phyloP scores from a whole-genome alignment of 2,888 invertebrate genomes.

The Nasonovia ribisnigri region DNA sequence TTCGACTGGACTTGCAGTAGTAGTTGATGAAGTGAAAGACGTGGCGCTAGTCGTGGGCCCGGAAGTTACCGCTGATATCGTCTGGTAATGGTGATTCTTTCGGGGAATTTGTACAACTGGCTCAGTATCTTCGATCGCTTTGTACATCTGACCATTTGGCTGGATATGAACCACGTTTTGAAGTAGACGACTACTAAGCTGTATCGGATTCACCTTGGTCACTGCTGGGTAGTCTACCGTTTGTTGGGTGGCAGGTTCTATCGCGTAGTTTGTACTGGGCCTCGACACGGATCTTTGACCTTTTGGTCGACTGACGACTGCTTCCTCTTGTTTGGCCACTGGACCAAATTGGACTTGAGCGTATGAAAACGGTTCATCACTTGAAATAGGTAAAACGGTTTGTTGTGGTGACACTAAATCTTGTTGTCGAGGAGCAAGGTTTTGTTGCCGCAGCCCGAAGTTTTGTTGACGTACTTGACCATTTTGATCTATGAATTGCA shows the following conservation, averaged over 20 bases:
- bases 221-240: neutral
- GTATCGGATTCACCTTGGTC: neutral
- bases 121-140: constrained; percentile 54
- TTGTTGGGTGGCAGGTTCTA: constrained; percentile 25
- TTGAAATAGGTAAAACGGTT: neutral
- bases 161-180: constrained; percentile 62
- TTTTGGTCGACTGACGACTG: neutral
- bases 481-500: constrained; percentile 26
- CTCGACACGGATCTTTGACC: constrained; percentile 54
- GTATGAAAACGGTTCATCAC: constrained; percentile 41
- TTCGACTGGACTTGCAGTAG: neutral
- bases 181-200: constrained; percentile 47
- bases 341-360: constrained; percentile 56
- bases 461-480: constrained; percentile 25
- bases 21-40: neutral
- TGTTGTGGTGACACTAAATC: neutral
- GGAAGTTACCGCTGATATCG: constrained; percentile 12
- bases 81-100: neutral
- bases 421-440: neutral
- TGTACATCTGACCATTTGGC: constrained; percentile 57
- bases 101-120: constrained; percentile 66
- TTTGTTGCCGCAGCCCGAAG: neutral
- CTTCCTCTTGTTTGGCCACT: neutral
- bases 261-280: neutral
- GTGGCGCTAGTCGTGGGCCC: neutral